Percentiles rank a stretch among this genome's conserved stretches.
Evolutionary conservation across 2,113 vertebrate species (phyloP).

Genomic region (Cygnus atratus): DNA sequence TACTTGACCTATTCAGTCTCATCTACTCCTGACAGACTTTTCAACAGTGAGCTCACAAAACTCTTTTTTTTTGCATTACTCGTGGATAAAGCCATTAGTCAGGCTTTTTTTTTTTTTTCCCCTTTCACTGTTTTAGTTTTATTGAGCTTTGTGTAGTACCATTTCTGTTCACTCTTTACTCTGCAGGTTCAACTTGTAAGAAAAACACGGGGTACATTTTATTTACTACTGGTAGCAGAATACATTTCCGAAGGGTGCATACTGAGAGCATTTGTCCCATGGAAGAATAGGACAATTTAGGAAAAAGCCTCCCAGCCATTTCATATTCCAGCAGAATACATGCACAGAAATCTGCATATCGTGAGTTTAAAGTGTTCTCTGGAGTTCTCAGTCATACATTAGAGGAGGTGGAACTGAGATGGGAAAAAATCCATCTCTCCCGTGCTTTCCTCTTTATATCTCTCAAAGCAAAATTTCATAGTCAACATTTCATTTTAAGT

Average conservation of each 20-base stretch:
- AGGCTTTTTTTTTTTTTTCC: background rate
- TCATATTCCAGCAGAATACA: background rate
- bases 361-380: background rate
- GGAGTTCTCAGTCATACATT: background rate
- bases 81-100: background rate
- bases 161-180: background rate
- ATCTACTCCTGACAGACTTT: slow-evolving; percentile 68
- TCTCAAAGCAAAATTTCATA: background rate
- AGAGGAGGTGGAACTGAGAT: background rate
- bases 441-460: background rate
- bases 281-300: background rate
- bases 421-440: background rate
- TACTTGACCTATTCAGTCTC: slow-evolving; percentile 65
- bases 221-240: background rate
- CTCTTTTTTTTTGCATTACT: slow-evolving; percentile 25
- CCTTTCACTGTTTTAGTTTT: background rate
- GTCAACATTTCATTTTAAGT: background rate
- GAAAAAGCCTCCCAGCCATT: background rate
- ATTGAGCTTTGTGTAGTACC: background rate
- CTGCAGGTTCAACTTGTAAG: background rate
- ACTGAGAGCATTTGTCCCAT: background rate
- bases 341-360: background rate
- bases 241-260: background rate
- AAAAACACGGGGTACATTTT: background rate
- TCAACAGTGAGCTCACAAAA: slow-evolving; percentile 64